Base-by-base conservation (phyloP, 1,140 invertebrate genomes). In the Protaetia brevitarsis region DNA sequence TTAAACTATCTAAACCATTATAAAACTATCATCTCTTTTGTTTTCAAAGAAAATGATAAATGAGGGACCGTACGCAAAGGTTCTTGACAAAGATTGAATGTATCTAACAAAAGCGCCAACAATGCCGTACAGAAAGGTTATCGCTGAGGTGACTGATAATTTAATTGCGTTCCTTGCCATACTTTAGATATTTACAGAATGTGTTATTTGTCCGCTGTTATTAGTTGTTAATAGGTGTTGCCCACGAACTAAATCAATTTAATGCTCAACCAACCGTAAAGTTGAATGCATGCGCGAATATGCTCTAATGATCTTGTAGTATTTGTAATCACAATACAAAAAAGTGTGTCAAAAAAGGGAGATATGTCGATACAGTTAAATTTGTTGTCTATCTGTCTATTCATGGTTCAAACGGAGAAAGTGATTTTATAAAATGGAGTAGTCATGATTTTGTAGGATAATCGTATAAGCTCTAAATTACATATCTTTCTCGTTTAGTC, bases 191-290 rank as follows among this genome's bases (percentile, higher is more conserved):
- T n/a, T n/a, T n/a, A n/a, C n/a, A n/a, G n/a, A n/a, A n/a, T n/a
- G n/a, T n/a, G n/a, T n/a, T n/a, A n/a, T n/a, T n/a, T n/a, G n/a
- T n/a, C n/a, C n/a, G n/a, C n/a, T n/a, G n/a, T n/a, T n/a, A n/a
- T n/a, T n/a, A n/a, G n/a, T n/a, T n/a, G n/a, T n/a, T 10, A 2
- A 16, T 41, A 41, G 19, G 37, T 41, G 37, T 16, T 51, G 41
- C 41, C 41, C 21, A 51, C 41, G 26, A 51, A 51, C 19, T 51
- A 51, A 51, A 51, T 51, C 41, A 51, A 13, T 19, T 26, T 23
- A 51, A 2, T 10, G 41, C 5, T 16, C 41, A n/a, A 23, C 41
- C 41, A 19, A n/a, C 37, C 13, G n/a, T 41, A 41, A 41, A 41
- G n/a, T 4, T 41, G 13, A 6, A 11, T 51, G 19, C 19, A 23